A percentile compares a stretch with the other conserved stretches of the same genome.
Evolutionary conservation across 2,888 invertebrate genomes (phyloP).

Genomic region (Hymenopus coronatus): DNA sequence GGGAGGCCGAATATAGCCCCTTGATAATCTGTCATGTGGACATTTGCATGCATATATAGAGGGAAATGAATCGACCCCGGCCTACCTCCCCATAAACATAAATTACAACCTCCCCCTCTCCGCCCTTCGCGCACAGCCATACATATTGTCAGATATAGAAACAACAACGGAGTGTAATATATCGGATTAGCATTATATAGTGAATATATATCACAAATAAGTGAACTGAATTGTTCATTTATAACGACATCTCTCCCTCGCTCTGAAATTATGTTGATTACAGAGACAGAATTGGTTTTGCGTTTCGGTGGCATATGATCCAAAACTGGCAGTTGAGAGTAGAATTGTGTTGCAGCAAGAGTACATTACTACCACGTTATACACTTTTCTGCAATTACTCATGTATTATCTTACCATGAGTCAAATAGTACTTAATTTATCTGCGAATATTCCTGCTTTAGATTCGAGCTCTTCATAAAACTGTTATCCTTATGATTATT

Average conservation of each 20-base stretch:
- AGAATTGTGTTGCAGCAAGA: too few species aligned
- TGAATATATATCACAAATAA: background rate
- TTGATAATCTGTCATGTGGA: conserved; percentile 17
- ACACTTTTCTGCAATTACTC: too few species aligned
- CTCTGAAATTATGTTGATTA: background rate
- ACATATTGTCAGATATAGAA: background rate
- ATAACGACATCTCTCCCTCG: background rate
- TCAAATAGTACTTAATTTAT: too few species aligned
- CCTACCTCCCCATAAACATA: background rate
- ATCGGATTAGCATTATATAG: conserved; percentile 4
- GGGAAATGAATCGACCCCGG: background rate
- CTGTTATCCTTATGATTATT: too few species aligned
- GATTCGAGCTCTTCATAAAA: too few species aligned
- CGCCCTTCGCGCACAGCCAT: background rate
- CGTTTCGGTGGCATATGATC: background rate
- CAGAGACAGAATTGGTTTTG: background rate
- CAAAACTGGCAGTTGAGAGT: background rate
- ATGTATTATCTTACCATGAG: too few species aligned
- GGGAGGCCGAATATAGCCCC: background rate
- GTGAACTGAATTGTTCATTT: background rate
- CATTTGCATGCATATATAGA: conserved; percentile 6
- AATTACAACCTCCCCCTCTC: background rate
- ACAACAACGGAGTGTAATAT: background rate
- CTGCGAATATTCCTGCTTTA: too few species aligned
- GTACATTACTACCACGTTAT: too few species aligned